phyloP scores from a whole-genome alignment of 2,113 vertebrate genomes.

The Callaeas wilsoni region DNA sequence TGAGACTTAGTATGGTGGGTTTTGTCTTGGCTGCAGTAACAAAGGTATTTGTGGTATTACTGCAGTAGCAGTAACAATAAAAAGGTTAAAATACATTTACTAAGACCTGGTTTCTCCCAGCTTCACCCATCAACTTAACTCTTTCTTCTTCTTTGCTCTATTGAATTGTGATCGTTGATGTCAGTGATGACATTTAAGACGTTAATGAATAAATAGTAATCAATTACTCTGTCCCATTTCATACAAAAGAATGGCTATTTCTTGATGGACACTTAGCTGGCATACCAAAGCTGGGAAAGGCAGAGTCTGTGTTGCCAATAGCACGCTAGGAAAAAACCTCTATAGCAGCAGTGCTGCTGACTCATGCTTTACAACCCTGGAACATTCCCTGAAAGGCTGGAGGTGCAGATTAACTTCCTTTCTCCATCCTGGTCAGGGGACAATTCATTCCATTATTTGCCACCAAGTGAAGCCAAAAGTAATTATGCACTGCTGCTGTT shows the following conservation, averaged over 20 bases:
- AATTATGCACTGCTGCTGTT: background rate
- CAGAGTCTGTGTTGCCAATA: background rate
- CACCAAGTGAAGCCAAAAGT: background rate
- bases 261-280: background rate
- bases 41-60: background rate
- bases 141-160: background rate
- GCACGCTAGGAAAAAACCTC: background rate
- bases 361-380: slow-evolving; percentile 20
- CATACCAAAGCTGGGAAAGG: background rate
- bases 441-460: background rate
- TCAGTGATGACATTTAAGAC: background rate
- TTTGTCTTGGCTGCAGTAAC: background rate
- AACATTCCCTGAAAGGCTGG: background rate
- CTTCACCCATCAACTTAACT: background rate
- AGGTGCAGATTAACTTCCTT: background rate
- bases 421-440: background rate
- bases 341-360: background rate
- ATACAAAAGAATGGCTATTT: background rate
- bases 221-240: background rate
- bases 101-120: background rate
- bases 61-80: background rate
- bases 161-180: background rate
- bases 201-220: background rate
- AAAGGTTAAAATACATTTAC: background rate
- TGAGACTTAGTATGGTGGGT: background rate